Evolutionary conservation across 2,888 invertebrate genomes (phyloP), one percentile per base, ranked within the genome.

Genomic region (Lochmaea capreae): DNA sequence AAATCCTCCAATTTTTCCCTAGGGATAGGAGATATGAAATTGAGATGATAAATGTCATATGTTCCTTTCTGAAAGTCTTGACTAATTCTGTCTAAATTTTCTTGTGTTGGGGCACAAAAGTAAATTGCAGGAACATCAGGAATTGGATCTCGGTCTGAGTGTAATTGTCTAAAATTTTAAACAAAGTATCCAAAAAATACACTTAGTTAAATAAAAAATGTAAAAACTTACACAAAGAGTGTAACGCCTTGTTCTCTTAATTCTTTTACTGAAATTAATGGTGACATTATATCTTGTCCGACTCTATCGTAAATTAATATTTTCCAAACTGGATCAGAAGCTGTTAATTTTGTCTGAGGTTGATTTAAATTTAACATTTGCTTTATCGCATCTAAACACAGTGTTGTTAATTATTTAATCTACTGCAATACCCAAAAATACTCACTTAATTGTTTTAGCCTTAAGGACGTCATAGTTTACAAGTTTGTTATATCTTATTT

Each of bases 121-220:
- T 99, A 99, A 54, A 99, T 94, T 0, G 98, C 98, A 65, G 99
- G 99, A 2, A 99, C 99, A 89, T 99, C 99, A 8, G 98, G 98
- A 83, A 99, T 97, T n/a, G 93, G 91, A 85, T 96, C 96, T 74
- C 96, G 90, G 84, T 95, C 95, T 9, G 95, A 95, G 88, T 96
- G 96, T 68, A 97, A 88, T 86, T 95, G 94, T 49, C 96, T 96
- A 87, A 11, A 88, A 83, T 46, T 26, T 46, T 26, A 33, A 76
- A 72, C 68, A 67, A 18, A 10, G 14, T 54, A 46, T 42, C 18
- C 54, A 73, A 33, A 61, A 39, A 57, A 43, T 63, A 14, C 14
- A 68, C 42, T 22, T 57, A 16, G 11, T 43, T 8, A 12, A 33
- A 68, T 33, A 59, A 54, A 54, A n/a, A 39, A 39, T 39, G 33